These are phyloP conservation scores for Notamacropus eugenii DNA, from an alignment of 2,797 vertebrate species.

Conservation along the genomic window DNA sequence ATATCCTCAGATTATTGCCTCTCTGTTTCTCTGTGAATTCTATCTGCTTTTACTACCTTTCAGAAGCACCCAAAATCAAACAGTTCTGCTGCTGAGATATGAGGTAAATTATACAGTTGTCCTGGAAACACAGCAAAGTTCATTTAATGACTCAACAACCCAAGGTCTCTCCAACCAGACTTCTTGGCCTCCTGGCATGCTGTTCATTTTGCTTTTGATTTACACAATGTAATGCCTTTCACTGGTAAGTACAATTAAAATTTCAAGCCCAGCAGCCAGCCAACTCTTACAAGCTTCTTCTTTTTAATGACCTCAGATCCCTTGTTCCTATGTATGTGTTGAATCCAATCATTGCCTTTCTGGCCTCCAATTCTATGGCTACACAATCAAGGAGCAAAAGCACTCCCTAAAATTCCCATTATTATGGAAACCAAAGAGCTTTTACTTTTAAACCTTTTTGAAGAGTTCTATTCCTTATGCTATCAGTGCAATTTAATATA, in stretches of 20 bases:
- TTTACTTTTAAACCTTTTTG: background rate
- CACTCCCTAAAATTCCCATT: background rate
- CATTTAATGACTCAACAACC: background rate
- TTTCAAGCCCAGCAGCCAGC: background rate
- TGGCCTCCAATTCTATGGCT: background rate
- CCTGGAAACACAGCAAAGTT: background rate
- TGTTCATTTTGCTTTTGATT: background rate
- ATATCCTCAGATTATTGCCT: background rate
- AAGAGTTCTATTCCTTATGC: background rate
- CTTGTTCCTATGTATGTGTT: background rate
- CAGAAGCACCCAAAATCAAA: background rate
- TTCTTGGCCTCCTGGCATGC: background rate
- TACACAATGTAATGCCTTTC: background rate
- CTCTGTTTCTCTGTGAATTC: background rate
- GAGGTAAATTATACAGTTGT: background rate
- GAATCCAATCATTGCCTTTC: background rate
- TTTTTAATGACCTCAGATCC: conserved; percentile 8
- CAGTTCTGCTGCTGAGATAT: background rate
- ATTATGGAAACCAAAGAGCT: background rate
- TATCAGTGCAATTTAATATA: background rate
- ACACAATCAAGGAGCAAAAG: background rate
- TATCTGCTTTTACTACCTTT: background rate
- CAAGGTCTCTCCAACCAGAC: background rate
- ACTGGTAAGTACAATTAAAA: background rate
- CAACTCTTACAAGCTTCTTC: background rate